phyloP scores from a whole-genome alignment of 2,888 invertebrate species.

The Heliconius ismenius region DNA sequence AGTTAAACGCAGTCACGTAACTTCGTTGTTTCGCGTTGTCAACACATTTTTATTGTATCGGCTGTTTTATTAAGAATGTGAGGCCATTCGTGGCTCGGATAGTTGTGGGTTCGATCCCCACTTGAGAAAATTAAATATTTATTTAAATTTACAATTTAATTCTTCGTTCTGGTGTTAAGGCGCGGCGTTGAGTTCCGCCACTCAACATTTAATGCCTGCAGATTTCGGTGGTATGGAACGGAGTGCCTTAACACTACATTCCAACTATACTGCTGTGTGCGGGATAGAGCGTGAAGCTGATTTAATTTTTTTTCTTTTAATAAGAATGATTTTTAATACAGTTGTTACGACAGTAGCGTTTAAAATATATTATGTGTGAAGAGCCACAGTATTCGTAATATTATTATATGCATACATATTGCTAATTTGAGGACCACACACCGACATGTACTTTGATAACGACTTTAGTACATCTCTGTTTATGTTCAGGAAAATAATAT shows the following conservation, averaged over 20 bases:
- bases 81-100: too few relatives aligned
- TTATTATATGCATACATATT: constrained; percentile 4
- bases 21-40: constrained; percentile 32
- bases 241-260: too few relatives aligned
- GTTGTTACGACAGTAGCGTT: constrained; percentile 27
- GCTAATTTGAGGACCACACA: constrained; percentile 13
- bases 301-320: background rate
- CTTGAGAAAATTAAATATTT: too few relatives aligned
- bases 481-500: too few relatives aligned
- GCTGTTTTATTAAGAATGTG: background rate
- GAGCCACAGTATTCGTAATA: constrained; percentile 24
- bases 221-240: too few relatives aligned
- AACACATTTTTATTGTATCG: background rate
- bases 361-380: background rate
- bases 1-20: constrained; percentile 36
- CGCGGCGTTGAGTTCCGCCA: too few relatives aligned
- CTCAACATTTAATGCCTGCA: too few relatives aligned
- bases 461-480: background rate
- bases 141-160: too few relatives aligned
- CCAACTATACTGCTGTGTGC: too few relatives aligned
- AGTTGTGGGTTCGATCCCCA: too few relatives aligned
- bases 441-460: background rate
- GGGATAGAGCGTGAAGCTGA: too few relatives aligned
- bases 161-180: too few relatives aligned
- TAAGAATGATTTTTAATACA: background rate